A percentile compares a stretch with the other conserved stretches of the same genome.
phyloP scores from a whole-genome alignment of 2,113 vertebrate species.

The Rostratula benghalensis region DNA sequence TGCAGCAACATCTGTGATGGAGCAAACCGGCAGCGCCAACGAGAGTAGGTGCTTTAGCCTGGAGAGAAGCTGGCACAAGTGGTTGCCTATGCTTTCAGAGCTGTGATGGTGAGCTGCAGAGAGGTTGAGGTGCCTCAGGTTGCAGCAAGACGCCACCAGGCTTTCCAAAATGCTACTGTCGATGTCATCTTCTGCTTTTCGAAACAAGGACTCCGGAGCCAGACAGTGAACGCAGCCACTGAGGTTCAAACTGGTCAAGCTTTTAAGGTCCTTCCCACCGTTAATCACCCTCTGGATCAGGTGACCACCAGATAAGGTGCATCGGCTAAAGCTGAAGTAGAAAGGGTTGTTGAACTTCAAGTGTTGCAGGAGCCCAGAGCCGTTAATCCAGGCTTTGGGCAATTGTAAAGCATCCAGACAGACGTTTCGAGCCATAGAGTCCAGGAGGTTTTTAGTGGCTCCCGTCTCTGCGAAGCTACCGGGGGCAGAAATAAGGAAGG shows the following conservation, averaged over 20 bases:
- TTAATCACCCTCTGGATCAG: conserved; percentile 86
- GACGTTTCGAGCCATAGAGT: conserved; percentile 86
- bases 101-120: conserved; percentile 93
- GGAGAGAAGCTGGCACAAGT: conserved; percentile 87
- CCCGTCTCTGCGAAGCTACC: conserved; percentile 87
- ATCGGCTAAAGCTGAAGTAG: conserved; percentile 94
- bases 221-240: conserved; percentile 88
- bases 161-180: conserved; percentile 81
- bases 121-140: conserved; percentile 89
- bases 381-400: conserved; percentile 90
- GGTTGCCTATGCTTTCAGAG: conserved; percentile 75
- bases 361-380: conserved; percentile 83
- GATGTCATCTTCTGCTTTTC: conserved; percentile 88
- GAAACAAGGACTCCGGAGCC: conserved; percentile 79
- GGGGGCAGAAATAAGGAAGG: conserved; percentile 92
- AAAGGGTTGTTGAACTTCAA: conserved; percentile 88
- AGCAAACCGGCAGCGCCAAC: conserved; percentile 87
- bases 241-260: conserved; percentile 89
- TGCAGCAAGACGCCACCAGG: conserved; percentile 81
- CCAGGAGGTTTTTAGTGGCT: conserved; percentile 85
- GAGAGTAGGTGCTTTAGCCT: conserved; percentile 82
- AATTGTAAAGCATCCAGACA: conserved; percentile 91
- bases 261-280: conserved; percentile 80
- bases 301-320: conserved; percentile 83
- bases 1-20: conserved; percentile 76